Base-by-base conservation (phyloP, 1,140 invertebrate genomes). In the Pseudomyrmex flavicornis region DNA sequence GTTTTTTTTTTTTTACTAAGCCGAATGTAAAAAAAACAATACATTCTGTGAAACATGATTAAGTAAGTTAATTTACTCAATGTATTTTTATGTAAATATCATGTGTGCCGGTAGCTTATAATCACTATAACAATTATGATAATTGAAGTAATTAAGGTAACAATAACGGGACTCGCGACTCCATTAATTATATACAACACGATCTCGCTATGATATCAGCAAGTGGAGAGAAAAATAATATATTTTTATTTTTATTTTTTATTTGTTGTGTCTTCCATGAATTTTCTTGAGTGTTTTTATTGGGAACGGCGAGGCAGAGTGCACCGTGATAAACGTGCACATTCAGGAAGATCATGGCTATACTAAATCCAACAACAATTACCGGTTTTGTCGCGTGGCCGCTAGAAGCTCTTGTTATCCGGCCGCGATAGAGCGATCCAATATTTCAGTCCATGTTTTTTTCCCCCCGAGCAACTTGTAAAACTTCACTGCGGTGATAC, bases 331-430 rank as follows among this genome's bases (percentile, higher is more conserved):
- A 62, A 74, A 82, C 58, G 70, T 12, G 61, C 50, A 68, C 74
- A 77, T 66, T 63, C 17, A 44, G 48, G 70, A 15, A 75, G 79
- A 82, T 74, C 54, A 80, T 59, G 68, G 35, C 50, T 58, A 17
- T 58, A 83, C 58, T 83, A 83, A 83, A 83, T 83, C 82, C 82
- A 83, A 52, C 73, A 83, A 62, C 52, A 68, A 68, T 83, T 77
- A 83, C 63, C 20, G 63, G 72, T 61, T 66, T 59, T 79, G 74
- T 83, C 54, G 50, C 62, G 26, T 12, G 26, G 50, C 17, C 50
- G 73, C 62, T 79, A 44, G 74, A 79, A 79, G 46, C 63, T 22
- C 82, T 79, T 69, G 62, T 77, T 83, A 77, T 83, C 61, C 52
- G 62, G 8, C 20, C 44, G 12, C 35, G 48, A 77, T 75, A 76